Base-by-base conservation (phyloP, 2,888 invertebrate species). In the Nemapogon koenigi region DNA sequence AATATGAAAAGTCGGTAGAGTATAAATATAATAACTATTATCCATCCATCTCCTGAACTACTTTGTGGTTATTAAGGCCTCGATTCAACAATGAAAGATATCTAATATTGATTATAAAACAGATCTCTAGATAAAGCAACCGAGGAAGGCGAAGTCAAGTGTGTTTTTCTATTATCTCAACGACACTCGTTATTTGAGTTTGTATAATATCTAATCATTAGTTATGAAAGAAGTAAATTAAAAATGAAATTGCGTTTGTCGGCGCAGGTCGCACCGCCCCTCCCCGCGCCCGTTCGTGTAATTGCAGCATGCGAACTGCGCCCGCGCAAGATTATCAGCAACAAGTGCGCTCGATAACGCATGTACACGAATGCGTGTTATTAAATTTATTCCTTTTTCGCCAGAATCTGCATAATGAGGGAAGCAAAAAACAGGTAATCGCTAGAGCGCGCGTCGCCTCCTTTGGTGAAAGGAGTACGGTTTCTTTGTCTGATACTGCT, bases 331-430 rank as follows among this genome's bases (percentile, higher is more conserved):
- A 78, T 78, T 73, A 76, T 75, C 78, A 72, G 72, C 60, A 62
- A 62, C 75, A 73, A 75, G 75, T 76, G 76, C 76, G 66, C 70
- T 68, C 72, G 76, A 76, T 76, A 78, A 75, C 71, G 66, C 71
- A 67, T 67, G 72, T 64, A 64, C 75, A 75, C 72, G 75, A 75
- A 76, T 63, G 73, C 70, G 59, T 72, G 63, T 76, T 73, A 76
- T 78, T 76, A 76, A 76, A 76, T 75, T 70, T 73, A 72, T 76
- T 75, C 73, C 69, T 76, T 78, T 76, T 76, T 75, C 70, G 60
- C 60, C 72, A 55, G 70, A 76, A 76, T 78, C 72, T 76, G 68
- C 76, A 78, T 78, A 76, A 78, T 76, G 69, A 75, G 66, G 68
- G 72, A 67, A 66, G 66, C 56, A 69, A 72, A 71, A 67, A 64